Evolutionary conservation across 2,888 invertebrate species (phyloP), one percentile per base, ranked within the genome.

Genomic region (Apoda limacodes): DNA sequence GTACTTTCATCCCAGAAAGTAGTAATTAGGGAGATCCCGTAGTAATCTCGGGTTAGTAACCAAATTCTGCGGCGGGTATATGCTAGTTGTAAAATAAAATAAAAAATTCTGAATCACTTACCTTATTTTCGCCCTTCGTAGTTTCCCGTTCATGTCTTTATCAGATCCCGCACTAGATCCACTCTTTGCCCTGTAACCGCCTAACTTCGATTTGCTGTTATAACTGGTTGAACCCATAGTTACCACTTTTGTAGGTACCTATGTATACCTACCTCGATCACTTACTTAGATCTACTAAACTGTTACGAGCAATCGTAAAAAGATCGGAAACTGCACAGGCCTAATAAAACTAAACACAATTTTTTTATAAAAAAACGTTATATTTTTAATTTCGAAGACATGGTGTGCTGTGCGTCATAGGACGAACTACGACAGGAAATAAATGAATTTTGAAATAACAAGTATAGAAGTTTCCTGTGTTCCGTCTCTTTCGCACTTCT

Each of bases 161-260:
- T 82, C 82, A 2, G 74, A 74, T 2, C 76, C 74, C 4, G 49
- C 65, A 48, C 72, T 75, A 27, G 78, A 78, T 41, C 72, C 78
- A 42, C 76, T 76, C 45, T 75, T 78, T 13, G 57, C 60, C 45
- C 67, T 59, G 35, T 66, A 75, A 29, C 65, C 65, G 6, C 56
- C 53, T 11, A 65, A 49, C 45, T 74, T 75, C 4, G 75, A 60
- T 43, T 80, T 81, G 15, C 60, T 58, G 45, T 70, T 48, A 50
- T 70, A 80, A 67, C 60, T 82, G 26, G 78, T 80, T 25, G 81
- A 80, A 25, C 82, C 82, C 82, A 82, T 76, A 27, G 40, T 48
- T 43, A 23, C 14, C 13, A 22, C 22, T 21, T 22, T 10, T 22
- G 9, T 27, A 9, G 3, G 25, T 14, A 20, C 11, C 15, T 13